Evolutionary conservation across 2,113 vertebrate species (phyloP), one percentile per base, ranked within the genome.

Genomic region (Aviceda subcristata): DNA sequence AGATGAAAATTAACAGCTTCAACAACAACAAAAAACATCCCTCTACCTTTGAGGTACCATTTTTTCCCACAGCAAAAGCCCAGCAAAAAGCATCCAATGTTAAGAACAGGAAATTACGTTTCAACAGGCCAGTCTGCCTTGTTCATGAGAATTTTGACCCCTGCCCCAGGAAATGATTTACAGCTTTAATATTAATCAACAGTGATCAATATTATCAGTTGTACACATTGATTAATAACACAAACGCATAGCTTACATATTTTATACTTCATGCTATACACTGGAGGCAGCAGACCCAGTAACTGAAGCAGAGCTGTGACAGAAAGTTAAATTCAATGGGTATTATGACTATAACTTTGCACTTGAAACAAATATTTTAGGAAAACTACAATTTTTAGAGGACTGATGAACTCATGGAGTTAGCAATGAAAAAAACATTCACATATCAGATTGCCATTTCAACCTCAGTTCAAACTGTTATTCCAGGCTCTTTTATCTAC

Each of bases 1-100:
- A 90, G 17, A 76, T 39, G 41, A 96, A 92, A 92, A 90, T 71
- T 85, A 97, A 84, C 39, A 57, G 56, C 45, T 88, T 69, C 43
- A 63, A 29, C 15, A 86, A 46, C 12, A 74, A 59, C 3, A 60
- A 81, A 43, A 89, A 53, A 43, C 50, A 59, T 18, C 7, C 16
- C 20, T 66, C 32, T 90, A 74, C 32, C 43, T 93, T 48, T 77
- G 63, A 76, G 48, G 9, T 27, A 88, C 32, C 7, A 41, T 53
- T 57, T 84, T 84, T 45, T 18, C 50, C 75, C 59, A 13, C n/a
- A 78, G 79, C 3, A 90, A 92, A 68, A 26, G 15, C 29, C 48
- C 41, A 82, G 32, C 15, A 71, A 57, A 69, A 86, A 80, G 5
- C 20, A 75, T 56, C 45, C 68, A 81, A 39, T 19, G 7, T 18